Evolutionary conservation across 2,113 vertebrate species (phyloP), one percentile per base, ranked within the genome.

Genomic region (Micronisus gabar): DNA sequence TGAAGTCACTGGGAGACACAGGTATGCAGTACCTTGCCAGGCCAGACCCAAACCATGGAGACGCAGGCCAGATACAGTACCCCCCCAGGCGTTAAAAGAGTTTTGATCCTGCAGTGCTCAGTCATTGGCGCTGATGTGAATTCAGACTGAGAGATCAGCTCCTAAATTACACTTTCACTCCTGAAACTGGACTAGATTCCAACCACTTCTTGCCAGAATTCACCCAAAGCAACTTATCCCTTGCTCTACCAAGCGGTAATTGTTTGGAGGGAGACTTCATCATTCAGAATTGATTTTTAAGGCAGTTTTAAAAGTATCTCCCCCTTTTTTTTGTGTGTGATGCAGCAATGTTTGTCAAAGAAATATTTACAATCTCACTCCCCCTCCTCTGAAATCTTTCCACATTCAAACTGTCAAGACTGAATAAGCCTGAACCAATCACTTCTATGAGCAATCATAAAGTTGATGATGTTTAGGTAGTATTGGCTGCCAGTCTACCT

Each of bases 241-340:
- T 93, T 86, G 61, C 75, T 92, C 93, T 97, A 32, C 81, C 90
- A 38, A 88, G 76, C 0, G 14, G 56, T 80, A 94, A 59, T 92
- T 48, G 11, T 96, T 96, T 81, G 88, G 88, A 95, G 94, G 89
- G 94, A 97, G 93, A 94, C 88, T 72, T 76, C 73, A 48, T 94
- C 88, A 95, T 95, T 96, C 65, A 0, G 43, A 94, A 95, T 96
- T 88, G 68, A 79, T 93, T 97, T 95, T 96, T 96, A 97, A 96
- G 93, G 96, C 97, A 98, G 88, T 96, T 97, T 97, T 62, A 48
- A 95, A 96, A 86, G 88, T 84, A 81, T 97, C 90, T 95, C 97
- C 92, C 95, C 75, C 9, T 30, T 47, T 72, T 78, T 78, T 80
- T 78, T 90, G 93, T 75, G 86, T 89, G 93, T 95, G 84, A 97